Percentiles rank a stretch among this genome's conserved stretches.
phyloP scores from a whole-genome alignment of 1,140 invertebrate species.

The Oryctes rhinoceros region DNA sequence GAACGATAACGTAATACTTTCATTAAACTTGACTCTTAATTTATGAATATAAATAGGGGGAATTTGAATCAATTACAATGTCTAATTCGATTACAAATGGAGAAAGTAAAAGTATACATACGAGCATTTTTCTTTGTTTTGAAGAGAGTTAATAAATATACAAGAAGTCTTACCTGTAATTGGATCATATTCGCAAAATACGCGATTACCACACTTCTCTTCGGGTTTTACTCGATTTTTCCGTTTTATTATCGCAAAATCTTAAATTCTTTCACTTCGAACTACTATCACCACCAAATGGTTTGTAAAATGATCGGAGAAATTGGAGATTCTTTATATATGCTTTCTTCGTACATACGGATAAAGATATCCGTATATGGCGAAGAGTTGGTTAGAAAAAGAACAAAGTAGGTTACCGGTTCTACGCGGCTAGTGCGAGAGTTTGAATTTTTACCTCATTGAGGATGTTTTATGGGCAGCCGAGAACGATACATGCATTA shows the following conservation, averaged over 20 bases:
- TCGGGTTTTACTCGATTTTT: too few relatives aligned
- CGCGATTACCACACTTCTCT: background rate
- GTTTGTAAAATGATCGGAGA: slow-evolving; percentile 21
- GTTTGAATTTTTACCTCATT: background rate
- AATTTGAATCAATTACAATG: too few relatives aligned
- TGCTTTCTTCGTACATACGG: background rate
- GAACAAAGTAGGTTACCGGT: slow-evolving; percentile 1
- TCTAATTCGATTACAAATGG: too few relatives aligned
- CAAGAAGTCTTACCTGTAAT: background rate
- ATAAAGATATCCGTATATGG: background rate
- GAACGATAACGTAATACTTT: too few relatives aligned
- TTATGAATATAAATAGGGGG: too few relatives aligned
- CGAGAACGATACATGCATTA: background rate
- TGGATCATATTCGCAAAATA: background rate
- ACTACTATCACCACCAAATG: slow-evolving; percentile 4
- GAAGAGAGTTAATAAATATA: too few relatives aligned
- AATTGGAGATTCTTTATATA: slow-evolving; percentile 19
- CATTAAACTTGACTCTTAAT: too few relatives aligned
- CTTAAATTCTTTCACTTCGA: background rate
- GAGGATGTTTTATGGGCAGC: background rate
- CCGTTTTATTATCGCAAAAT: too few relatives aligned
- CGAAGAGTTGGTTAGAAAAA: background rate
- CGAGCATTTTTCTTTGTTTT: too few relatives aligned
- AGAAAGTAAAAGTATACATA: too few relatives aligned
- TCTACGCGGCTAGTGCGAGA: background rate